Evolutionary conservation across 2,797 vertebrate genomes (phyloP).

Genomic region (Odontamblyopus rebecca): DNA sequence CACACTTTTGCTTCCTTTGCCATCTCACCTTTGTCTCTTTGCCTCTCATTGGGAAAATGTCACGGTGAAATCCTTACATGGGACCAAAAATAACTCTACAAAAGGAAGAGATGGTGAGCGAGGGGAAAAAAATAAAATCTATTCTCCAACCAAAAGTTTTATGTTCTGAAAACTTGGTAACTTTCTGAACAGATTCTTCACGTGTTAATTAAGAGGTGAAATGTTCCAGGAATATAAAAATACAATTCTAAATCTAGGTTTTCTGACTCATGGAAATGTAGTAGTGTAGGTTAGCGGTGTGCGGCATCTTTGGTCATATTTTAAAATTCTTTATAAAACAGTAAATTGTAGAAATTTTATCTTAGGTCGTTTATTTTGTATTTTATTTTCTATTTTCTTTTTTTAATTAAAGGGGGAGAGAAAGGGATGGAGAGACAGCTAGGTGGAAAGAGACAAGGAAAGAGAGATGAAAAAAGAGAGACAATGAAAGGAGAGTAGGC

Average conservation of each 20-base stretch:
- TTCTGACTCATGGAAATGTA: conserved; percentile 19
- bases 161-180: not conserved
- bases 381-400: too few species aligned
- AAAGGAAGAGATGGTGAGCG: not conserved
- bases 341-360: not conserved
- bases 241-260: not conserved
- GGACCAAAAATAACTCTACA: conserved; percentile 1
- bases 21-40: not conserved
- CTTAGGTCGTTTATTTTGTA: too few species aligned
- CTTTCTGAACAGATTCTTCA: not conserved
- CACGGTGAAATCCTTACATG: not conserved
- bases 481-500: too few species aligned
- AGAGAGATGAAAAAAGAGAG: too few species aligned
- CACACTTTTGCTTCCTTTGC: not conserved
- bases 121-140: not conserved
- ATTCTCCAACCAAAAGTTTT: not conserved
- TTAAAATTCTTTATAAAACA: not conserved
- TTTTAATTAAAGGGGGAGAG: too few species aligned
- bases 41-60: conserved; percentile 1
- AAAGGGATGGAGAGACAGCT: too few species aligned
- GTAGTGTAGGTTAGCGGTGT: conserved; percentile 14
- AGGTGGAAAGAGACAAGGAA: too few species aligned
- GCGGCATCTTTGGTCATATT: too few species aligned
- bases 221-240: not conserved
- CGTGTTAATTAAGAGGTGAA: not conserved